Percentiles rank a stretch among this genome's conserved stretches.
Conservation (phyloP, 2,797 vertebrate genomes). For the Spizella passerina region DNA sequence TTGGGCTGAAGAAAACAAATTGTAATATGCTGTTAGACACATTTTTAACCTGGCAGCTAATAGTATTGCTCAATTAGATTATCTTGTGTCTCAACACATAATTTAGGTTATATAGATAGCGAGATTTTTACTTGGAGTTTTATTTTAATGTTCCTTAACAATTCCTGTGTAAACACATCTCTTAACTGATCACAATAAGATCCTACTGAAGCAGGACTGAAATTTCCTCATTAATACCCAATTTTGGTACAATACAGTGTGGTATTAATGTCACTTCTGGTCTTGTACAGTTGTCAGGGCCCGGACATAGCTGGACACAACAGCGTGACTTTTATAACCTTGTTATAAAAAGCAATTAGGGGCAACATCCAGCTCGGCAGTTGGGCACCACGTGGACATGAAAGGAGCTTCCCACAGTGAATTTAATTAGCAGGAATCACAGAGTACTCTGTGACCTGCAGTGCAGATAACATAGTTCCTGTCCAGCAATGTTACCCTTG, state of each 20-base stretch:
- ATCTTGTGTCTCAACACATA: fast-evolving
- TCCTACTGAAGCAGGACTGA: neutral
- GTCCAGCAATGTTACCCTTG: neutral
- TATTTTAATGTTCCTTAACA: neutral
- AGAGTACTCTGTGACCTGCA: constrained; percentile 27
- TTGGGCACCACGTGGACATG: constrained; percentile 41
- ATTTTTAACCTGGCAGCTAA: neutral
- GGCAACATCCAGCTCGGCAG: constrained; percentile 65
- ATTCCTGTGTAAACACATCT: neutral
- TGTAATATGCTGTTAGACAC: neutral
- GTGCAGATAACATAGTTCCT: constrained; percentile 42
- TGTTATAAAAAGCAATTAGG: constrained; percentile 72
- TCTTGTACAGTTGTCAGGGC: neutral
- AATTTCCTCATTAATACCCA: neutral
- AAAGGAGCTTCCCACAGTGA: constrained; percentile 68
- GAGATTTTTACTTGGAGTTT: neutral
- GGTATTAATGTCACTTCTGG: neutral
- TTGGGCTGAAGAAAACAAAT: neutral
- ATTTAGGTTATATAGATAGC: neutral
- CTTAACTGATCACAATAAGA: neutral
- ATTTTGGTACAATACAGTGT: neutral
- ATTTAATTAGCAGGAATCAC: constrained; percentile 75
- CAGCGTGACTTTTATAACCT: constrained; percentile 56
- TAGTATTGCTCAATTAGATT: neutral
- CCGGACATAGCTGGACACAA: constrained; percentile 4